A percentile compares a stretch with the other conserved stretches of the same genome.
Conservation (phyloP, 2,797 vertebrate species). For the Brotula barbata region DNA sequence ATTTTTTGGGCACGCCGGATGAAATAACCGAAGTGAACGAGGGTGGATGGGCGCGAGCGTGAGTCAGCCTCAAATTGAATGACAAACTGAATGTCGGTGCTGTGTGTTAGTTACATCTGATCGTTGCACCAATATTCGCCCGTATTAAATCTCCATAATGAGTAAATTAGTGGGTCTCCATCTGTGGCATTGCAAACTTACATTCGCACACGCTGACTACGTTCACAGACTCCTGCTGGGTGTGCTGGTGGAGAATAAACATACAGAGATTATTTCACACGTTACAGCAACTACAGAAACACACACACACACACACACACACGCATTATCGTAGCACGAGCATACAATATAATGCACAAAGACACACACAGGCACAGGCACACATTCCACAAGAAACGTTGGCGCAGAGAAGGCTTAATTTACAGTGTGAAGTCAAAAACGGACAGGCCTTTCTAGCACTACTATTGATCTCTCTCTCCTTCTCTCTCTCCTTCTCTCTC, state of each 20-base stretch:
- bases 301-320: constrained; percentile 54
- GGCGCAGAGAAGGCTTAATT: constrained; percentile 53
- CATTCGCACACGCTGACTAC: constrained; percentile 65
- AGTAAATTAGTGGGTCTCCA: constrained; percentile 75
- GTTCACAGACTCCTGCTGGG: constrained; percentile 70
- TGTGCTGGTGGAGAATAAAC: constrained; percentile 71
- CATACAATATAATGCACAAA: constrained; percentile 48
- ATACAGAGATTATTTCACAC: constrained; percentile 63
- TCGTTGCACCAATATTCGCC: constrained; percentile 40
- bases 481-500: constrained; percentile 5
- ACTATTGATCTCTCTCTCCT: constrained; percentile 54
- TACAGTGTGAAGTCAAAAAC: constrained; percentile 53
- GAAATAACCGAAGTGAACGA: constrained; percentile 24
- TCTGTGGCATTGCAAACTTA: constrained; percentile 73
- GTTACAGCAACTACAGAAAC: constrained; percentile 40
- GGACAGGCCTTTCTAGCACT: constrained; percentile 46
- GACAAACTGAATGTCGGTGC: constrained; percentile 14
- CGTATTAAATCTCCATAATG: constrained; percentile 70
- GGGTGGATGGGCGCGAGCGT: constrained; percentile 14
- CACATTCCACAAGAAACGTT: constrained; percentile 49
- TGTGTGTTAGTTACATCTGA: constrained; percentile 46
- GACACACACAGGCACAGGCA: background rate
- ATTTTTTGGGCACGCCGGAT: constrained; percentile 29
- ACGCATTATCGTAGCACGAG: constrained; percentile 39
- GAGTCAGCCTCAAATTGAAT: constrained; percentile 37